phyloP scores from a whole-genome alignment of 92 coral and sea anemone genomes.

The Epizoanthus ramosus region DNA sequence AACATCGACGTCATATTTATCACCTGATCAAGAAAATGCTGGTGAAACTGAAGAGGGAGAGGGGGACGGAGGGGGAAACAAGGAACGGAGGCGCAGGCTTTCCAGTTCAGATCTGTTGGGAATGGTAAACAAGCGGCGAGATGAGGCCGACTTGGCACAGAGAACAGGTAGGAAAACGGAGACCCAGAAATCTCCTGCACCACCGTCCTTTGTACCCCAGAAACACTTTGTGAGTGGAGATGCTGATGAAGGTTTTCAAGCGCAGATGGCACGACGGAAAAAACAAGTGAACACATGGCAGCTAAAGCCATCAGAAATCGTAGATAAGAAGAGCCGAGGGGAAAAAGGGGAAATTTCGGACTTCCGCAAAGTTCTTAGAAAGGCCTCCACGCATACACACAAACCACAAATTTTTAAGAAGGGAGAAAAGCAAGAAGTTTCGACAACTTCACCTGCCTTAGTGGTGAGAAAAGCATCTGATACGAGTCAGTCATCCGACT shows the following conservation, averaged over 20 bases:
- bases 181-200: constrained; percentile 33
- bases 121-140: constrained; percentile 65
- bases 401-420: constrained; percentile 28
- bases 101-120: constrained; percentile 82
- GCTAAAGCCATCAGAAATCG: constrained; percentile 22
- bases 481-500: constrained; percentile 15
- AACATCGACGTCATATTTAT: constrained; percentile 7
- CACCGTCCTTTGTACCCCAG: constrained; percentile 47
- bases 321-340: constrained; percentile 40
- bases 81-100: constrained; percentile 54
- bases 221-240: constrained; percentile 44
- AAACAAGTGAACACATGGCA: constrained; percentile 53
- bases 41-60: constrained; percentile 27
- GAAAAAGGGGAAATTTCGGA: constrained; percentile 29
- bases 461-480: constrained; percentile 14
- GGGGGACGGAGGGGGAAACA: constrained; percentile 34
- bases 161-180: constrained; percentile 60
- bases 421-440: constrained; percentile 7
- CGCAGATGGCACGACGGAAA: constrained; percentile 73
- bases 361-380: constrained; percentile 38
- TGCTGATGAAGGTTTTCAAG: constrained; percentile 66
- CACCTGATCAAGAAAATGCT: constrained; percentile 44
- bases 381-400: constrained; percentile 21
- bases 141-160: constrained; percentile 50
- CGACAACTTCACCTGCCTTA: constrained; percentile 11